phyloP scores from a whole-genome alignment of 2,888 invertebrate genomes.

The Tachina grossa region DNA sequence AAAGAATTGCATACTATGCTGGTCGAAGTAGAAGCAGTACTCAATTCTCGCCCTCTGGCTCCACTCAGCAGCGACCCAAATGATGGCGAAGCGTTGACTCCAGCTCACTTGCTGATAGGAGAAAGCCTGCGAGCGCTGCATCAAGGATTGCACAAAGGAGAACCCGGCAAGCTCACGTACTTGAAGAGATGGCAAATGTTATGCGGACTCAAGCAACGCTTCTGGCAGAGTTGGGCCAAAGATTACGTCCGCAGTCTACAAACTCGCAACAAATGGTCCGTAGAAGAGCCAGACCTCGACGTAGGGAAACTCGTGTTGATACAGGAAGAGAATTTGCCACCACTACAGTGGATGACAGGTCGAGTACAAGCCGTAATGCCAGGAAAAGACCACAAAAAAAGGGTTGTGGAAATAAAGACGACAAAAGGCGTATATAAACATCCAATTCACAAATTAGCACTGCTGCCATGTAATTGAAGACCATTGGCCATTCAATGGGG shows the following conservation, averaged over 20 bases:
- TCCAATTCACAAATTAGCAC: too few species aligned
- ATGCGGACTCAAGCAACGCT: neutral
- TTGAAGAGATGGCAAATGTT: slow-evolving; percentile 5
- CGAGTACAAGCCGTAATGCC: slow-evolving; percentile 35
- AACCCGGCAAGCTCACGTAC: neutral
- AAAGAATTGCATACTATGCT: neutral
- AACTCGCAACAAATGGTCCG: neutral
- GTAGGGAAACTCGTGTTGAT: slow-evolving; percentile 15
- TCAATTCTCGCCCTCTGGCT: neutral
- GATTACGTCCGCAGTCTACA: neutral
- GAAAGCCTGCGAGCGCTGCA: neutral
- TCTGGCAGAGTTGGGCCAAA: neutral
- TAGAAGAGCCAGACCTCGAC: slow-evolving; percentile 1
- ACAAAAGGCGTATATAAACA: neutral
- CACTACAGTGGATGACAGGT: slow-evolving; percentile 57
- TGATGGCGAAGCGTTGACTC: neutral
- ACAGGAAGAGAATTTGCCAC: slow-evolving; percentile 35
- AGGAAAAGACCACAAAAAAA: slow-evolving; percentile 55
- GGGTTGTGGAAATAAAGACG: slow-evolving; percentile 45
- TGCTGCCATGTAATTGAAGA: too few species aligned
- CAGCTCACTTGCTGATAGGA: neutral
- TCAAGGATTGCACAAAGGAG: neutral
- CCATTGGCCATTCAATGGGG: too few species aligned
- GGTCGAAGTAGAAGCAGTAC: neutral
- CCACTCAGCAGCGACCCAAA: neutral